Percentiles rank a stretch among this genome's conserved stretches.
Conservation (phyloP, 2,797 vertebrate genomes). For the Alosa sapidissima region DNA sequence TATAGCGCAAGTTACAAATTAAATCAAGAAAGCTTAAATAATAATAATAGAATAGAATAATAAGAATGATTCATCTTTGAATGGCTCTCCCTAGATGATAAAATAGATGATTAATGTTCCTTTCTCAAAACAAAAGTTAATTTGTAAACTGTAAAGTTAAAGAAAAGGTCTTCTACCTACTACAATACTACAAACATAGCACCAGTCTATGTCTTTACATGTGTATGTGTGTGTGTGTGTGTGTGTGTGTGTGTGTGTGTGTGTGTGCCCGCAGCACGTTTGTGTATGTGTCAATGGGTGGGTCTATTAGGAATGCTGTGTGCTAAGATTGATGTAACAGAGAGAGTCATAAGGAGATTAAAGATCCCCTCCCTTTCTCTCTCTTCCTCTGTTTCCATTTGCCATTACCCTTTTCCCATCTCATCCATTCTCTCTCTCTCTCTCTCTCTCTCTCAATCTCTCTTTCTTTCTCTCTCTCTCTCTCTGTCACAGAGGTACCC, state of each 20-base stretch:
- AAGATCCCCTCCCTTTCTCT: neutral
- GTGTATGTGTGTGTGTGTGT: neutral
- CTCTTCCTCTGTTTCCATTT: neutral
- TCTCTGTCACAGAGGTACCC: neutral
- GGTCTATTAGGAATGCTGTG: neutral
- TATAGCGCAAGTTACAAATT: too few species aligned
- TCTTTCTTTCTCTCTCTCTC: too few species aligned
- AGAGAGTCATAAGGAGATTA: conserved; percentile 14
- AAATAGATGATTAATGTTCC: too few species aligned
- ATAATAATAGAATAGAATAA: too few species aligned
- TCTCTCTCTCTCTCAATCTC: neutral
- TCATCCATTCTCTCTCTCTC: conserved; percentile 7
- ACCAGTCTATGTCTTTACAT: too few species aligned
- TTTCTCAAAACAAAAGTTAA: too few species aligned
- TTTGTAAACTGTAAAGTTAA: too few species aligned
- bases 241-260: neutral
- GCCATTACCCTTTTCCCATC: neutral
- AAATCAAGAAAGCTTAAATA: too few species aligned
- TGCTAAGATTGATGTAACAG: conserved; percentile 4
- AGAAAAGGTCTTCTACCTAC: too few species aligned
- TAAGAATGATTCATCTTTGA: too few species aligned
- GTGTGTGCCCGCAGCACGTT: neutral
- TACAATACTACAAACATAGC: too few species aligned
- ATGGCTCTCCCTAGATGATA: too few species aligned
- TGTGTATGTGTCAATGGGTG: neutral